phyloP scores from a whole-genome alignment of 1,140 invertebrate species.

The Ganaspis sp. region DNA sequence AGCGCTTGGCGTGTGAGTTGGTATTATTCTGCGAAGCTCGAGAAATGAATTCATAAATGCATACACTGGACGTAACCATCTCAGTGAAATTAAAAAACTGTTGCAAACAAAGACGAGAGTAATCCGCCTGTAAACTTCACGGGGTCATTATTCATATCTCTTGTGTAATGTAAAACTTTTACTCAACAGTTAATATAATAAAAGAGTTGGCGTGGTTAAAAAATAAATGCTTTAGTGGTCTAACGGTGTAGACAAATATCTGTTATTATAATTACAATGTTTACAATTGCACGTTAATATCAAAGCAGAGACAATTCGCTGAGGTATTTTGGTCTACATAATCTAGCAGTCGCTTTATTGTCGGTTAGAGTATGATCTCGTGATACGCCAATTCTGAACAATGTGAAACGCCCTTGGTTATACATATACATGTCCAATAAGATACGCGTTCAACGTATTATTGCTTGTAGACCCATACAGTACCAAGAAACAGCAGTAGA shows the following conservation, averaged over 20 bases:
- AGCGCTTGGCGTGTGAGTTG: constrained; percentile 25
- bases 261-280: background rate
- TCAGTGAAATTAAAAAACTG: constrained; percentile 30
- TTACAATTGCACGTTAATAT: background rate
- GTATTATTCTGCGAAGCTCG: constrained; percentile 22
- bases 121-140: constrained; percentile 18
- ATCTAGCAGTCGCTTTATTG: constrained; percentile 19
- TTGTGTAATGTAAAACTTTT: background rate
- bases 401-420: background rate
- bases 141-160: constrained; percentile 14
- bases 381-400: constrained; percentile 13
- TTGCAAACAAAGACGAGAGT: constrained; percentile 27
- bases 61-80: constrained; percentile 24
- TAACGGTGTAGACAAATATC: no score
- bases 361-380: constrained; percentile 7
- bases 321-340: background rate
- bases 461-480: background rate
- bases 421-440: background rate
- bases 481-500: constrained; percentile 2
- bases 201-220: background rate
- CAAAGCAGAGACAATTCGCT: background rate
- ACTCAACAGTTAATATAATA: background rate
- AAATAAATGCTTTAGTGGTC: no score
- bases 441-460: constrained; percentile 1
- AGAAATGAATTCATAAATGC: constrained; percentile 31